These are phyloP conservation scores for Pteria penguin DNA, from an alignment of 2,888 invertebrate species.

Conservation along the genomic window DNA sequence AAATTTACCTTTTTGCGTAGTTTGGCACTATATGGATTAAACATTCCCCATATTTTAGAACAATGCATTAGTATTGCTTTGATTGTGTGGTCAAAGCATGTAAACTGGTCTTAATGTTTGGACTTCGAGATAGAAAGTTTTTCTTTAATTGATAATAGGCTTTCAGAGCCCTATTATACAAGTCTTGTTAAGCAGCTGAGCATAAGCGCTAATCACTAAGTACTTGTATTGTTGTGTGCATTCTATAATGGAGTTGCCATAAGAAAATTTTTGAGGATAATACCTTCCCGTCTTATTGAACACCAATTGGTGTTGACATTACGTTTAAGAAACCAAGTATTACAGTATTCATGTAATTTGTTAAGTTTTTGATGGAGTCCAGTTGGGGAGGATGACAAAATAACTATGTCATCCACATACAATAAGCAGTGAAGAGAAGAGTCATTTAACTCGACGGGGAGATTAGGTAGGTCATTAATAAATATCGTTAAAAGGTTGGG, in stretches of 20 bases:
- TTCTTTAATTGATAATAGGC: neutral
- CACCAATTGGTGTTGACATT: neutral
- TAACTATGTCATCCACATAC: conserved; percentile 5
- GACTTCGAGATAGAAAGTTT: neutral
- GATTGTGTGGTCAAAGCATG: neutral
- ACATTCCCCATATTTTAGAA: neutral
- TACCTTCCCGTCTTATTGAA: conserved; percentile 7
- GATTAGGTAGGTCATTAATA: conserved; percentile 4
- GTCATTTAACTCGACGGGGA: neutral
- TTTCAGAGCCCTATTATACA: neutral
- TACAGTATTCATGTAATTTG: neutral
- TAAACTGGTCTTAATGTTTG: neutral
- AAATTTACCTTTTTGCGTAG: neutral
- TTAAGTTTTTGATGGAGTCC: conserved; percentile 13
- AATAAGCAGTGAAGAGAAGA: neutral
- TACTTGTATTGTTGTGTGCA: neutral
- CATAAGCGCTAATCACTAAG: neutral
- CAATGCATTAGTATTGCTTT: neutral
- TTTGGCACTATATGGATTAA: conserved; percentile 1
- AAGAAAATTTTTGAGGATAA: neutral
- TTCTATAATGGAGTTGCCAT: neutral
- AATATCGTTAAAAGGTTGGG: neutral
- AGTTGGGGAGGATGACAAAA: neutral
- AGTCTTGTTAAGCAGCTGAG: neutral
- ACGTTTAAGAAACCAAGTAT: neutral